Conservation (phyloP, 2,888 invertebrate species). For the Serrognathus titanus region DNA sequence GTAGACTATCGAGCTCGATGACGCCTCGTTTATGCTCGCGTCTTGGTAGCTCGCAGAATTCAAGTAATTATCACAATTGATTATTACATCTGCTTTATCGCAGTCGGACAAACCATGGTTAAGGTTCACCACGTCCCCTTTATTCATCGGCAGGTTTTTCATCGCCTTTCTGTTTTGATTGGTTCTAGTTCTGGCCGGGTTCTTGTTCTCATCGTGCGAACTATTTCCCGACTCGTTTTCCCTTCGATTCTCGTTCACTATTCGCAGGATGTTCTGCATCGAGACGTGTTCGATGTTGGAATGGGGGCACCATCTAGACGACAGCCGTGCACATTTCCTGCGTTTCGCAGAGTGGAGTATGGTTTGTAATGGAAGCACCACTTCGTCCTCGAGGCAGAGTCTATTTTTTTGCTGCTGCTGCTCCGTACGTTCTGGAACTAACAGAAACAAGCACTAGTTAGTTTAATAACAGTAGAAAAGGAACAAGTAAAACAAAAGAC, state of each 20-base stretch:
- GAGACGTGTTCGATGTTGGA: constrained; percentile 8
- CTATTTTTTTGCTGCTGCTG: constrained; percentile 4
- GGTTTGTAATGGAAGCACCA: constrained; percentile 20
- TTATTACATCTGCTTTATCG: too few species aligned
- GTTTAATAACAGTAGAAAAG: too few species aligned
- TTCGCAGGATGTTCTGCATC: constrained; percentile 11
- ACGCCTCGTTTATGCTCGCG: neutral
- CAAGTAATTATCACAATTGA: neutral
- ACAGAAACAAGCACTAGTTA: too few species aligned
- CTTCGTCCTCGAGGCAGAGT: constrained; percentile 25
- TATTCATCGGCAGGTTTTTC: neutral
- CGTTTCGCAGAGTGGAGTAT: constrained; percentile 5
- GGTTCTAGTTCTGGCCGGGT: neutral
- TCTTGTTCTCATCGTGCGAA: neutral
- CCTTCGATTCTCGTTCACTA: neutral
- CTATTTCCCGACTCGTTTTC: neutral
- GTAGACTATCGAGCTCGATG: constrained; percentile 7
- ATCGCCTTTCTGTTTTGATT: neutral
- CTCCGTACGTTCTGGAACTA: neutral
- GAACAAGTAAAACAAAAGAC: too few species aligned
- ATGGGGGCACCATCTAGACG: constrained; percentile 17
- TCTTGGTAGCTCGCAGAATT: constrained; percentile 4
- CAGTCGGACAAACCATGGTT: neutral
- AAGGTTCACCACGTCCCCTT: constrained; percentile 4
- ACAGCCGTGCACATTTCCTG: constrained; percentile 8